phyloP scores from a whole-genome alignment of 2,888 invertebrate species.

The Harmothoe impar region DNA sequence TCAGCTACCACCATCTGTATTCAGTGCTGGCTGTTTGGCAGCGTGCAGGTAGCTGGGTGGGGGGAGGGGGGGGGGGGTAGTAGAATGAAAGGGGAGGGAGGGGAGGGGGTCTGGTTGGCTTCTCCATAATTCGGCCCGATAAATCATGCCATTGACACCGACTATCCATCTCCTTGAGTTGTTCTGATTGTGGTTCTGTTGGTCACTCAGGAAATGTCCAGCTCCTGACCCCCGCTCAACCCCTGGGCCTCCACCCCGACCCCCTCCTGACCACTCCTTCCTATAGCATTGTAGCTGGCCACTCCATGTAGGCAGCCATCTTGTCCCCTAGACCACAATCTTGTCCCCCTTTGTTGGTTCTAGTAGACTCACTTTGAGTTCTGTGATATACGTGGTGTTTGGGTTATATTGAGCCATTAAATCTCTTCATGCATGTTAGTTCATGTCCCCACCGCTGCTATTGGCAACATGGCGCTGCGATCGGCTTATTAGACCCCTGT shows the following conservation, averaged over 20 bases:
- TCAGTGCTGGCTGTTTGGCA: no score
- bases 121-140: conserved; percentile 19
- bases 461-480: no score
- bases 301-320: not conserved
- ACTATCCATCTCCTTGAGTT: conserved; percentile 39
- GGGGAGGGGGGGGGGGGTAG: not conserved
- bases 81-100: not conserved
- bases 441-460: no score
- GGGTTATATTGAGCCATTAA: no score
- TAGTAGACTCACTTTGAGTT: no score
- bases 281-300: not conserved
- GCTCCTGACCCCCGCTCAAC: conserved; percentile 14
- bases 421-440: no score
- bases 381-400: no score
- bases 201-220: conserved; percentile 45
- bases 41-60: not conserved
- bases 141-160: conserved; percentile 21
- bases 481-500: not conserved
- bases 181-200: conserved; percentile 34
- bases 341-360: no score
- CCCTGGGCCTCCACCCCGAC: not conserved
- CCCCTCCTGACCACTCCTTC: not conserved
- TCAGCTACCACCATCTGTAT: no score
- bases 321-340: not conserved
- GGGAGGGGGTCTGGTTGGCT: not conserved